Evolutionary conservation across 2,888 invertebrate species (phyloP).

Genomic region (Heliconius ismenius): DNA sequence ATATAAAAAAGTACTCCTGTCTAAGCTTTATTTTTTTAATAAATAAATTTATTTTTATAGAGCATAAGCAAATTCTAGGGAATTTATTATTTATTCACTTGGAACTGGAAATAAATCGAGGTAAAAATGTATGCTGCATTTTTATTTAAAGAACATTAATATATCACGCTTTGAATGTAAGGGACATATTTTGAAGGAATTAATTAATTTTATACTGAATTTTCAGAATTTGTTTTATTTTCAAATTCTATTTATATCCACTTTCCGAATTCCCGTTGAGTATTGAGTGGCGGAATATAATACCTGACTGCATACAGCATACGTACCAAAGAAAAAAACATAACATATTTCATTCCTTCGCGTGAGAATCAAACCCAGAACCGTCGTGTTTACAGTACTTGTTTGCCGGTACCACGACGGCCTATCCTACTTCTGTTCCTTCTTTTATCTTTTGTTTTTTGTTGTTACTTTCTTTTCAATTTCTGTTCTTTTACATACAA

Average conservation of each 20-base stretch:
- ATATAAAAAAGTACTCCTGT: too few relatives aligned
- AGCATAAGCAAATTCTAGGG: neutral
- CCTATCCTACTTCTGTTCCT: too few relatives aligned
- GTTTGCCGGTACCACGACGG: too few relatives aligned
- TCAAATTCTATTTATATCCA: neutral
- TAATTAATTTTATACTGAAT: neutral
- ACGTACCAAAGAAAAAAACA: too few relatives aligned
- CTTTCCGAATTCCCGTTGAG: too few relatives aligned
- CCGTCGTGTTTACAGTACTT: too few relatives aligned
- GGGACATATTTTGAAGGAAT: constrained; percentile 14
- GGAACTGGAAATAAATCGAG: constrained; percentile 7
- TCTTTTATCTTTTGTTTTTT: too few relatives aligned
- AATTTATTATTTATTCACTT: neutral
- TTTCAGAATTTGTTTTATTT: neutral
- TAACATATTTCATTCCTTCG: too few relatives aligned
- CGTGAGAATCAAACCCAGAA: too few relatives aligned
- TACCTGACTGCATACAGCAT: too few relatives aligned
- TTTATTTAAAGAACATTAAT: constrained; percentile 10
- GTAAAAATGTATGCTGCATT: constrained; percentile 2
- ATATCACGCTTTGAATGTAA: constrained; percentile 17
- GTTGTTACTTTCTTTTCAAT: neutral
- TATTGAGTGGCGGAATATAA: too few relatives aligned
- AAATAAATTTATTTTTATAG: neutral
- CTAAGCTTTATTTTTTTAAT: neutral
- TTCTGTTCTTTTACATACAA: neutral